Conservation (phyloP, 2,888 invertebrate genomes). For the Crepidodera aurea region DNA sequence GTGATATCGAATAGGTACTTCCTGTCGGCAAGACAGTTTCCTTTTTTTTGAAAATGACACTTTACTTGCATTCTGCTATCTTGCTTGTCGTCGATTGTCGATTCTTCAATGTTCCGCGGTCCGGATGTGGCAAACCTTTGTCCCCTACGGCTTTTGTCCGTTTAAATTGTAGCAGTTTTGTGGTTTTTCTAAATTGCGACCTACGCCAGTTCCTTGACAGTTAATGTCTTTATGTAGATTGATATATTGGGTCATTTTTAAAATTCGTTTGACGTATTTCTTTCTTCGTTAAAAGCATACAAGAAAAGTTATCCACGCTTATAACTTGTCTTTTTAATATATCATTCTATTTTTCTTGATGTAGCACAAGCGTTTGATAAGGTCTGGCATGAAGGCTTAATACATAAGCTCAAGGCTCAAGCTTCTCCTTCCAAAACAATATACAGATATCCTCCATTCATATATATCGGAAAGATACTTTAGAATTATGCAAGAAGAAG, state of each 20-base stretch:
- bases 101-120: conserved; percentile 38
- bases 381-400: too few species aligned
- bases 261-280: too few species aligned
- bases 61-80: conserved; percentile 36
- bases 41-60: conserved; percentile 30
- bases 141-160: conserved; percentile 37
- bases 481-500: too few species aligned
- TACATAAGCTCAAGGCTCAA: too few species aligned
- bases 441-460: too few species aligned
- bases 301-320: too few species aligned
- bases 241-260: conserved; percentile 23
- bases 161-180: conserved; percentile 49
- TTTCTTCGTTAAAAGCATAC: too few species aligned
- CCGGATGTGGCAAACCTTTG: conserved; percentile 47
- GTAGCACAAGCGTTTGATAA: too few species aligned
- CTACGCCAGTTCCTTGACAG: conserved; percentile 29
- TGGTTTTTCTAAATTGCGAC: conserved; percentile 47
- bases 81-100: conserved; percentile 34
- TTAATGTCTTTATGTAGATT: conserved; percentile 37
- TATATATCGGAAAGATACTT: too few species aligned
- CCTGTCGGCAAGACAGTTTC: conserved; percentile 37
- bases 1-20: conserved; percentile 33
- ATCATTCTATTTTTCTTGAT: too few species aligned
- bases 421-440: too few species aligned
- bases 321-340: too few species aligned